Percentiles rank a stretch among this genome's conserved stretches.
Evolutionary conservation across 2,113 vertebrate species (phyloP).

Genomic region (Corapipo altera): DNA sequence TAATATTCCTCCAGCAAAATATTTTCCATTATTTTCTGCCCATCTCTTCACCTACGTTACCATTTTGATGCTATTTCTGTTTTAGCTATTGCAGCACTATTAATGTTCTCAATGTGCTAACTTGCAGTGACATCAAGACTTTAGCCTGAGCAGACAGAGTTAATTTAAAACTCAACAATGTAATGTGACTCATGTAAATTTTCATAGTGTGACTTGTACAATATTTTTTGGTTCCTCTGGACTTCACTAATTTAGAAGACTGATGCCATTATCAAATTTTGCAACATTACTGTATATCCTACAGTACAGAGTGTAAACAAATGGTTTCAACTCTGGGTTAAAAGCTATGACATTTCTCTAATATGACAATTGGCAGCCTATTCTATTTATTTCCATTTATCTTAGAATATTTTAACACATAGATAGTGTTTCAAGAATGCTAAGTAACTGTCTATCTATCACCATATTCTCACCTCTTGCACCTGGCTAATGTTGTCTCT

Average conservation of each 20-base stretch:
- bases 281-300: neutral
- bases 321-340: neutral
- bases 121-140: slow-evolving; percentile 8
- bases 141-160: neutral
- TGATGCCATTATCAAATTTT: neutral
- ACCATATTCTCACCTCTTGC: neutral
- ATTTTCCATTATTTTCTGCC: neutral
- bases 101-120: neutral
- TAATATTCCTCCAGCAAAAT: neutral
- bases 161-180: slow-evolving; percentile 2
- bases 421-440: neutral
- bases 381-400: slow-evolving; percentile 12
- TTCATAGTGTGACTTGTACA: neutral
- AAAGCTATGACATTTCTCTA: neutral
- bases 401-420: neutral
- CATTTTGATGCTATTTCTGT: neutral
- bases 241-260: neutral
- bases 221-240: neutral
- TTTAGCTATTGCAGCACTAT: neutral
- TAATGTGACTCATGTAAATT: slow-evolving; percentile 1
- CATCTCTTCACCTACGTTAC: neutral
- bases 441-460: neutral
- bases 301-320: neutral
- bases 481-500: neutral
- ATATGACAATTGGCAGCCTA: neutral